Percentiles rank a stretch among this genome's conserved stretches.
Evolutionary conservation across 2,888 invertebrate species (phyloP).

Genomic region (Pristionchus maxplancki): DNA sequence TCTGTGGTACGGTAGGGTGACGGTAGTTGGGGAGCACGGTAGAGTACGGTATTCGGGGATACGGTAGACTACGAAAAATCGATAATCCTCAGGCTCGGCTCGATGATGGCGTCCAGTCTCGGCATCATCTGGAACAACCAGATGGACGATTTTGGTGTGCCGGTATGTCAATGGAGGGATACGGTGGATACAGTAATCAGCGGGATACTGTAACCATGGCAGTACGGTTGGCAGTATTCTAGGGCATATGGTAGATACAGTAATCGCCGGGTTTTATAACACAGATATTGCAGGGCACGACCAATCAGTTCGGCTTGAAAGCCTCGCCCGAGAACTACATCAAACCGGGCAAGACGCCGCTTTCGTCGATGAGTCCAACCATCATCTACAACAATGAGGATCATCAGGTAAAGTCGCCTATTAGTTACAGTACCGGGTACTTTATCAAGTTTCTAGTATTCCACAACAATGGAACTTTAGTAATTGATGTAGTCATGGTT

Average conservation of each 20-base stretch:
- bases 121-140: constrained; percentile 44
- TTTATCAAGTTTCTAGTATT: too few species aligned
- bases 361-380: constrained; percentile 20
- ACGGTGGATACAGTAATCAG: not conserved
- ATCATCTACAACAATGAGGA: not conserved
- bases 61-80: not conserved
- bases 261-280: too few species aligned
- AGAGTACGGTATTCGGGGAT: too few species aligned
- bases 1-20: too few species aligned
- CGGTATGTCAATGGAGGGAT: not conserved
- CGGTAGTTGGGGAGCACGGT: too few species aligned
- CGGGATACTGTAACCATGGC: too few species aligned
- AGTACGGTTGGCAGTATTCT: too few species aligned
- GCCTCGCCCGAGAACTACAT: not conserved
- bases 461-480: too few species aligned
- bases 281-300: too few species aligned
- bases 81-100: not conserved
- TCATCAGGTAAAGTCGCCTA: not conserved
- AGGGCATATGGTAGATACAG: too few species aligned
- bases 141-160: constrained; percentile 31
- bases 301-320: constrained; percentile 49
- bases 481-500: too few species aligned
- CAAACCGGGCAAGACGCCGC: constrained; percentile 2
- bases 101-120: not conserved
- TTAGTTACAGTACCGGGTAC: too few species aligned